Conservation (phyloP, 1,140 invertebrate species). For the fruit fly (Drosophila melanogaster) region Release_6_plus_ISO1_MT NC_004354.4:19402001-19402500, state of each 20-base stretch:
- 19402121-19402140: slow-evolving; percentile 15
- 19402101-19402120: too few relatives aligned
- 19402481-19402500: background rate
- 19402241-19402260: background rate
- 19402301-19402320: background rate
- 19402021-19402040: slow-evolving; percentile 25
- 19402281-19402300: background rate
- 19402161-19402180: slow-evolving; percentile 66
- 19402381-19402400: too few relatives aligned
- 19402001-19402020: slow-evolving; percentile 14
- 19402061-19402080: slow-evolving; percentile 2
- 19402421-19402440: background rate
- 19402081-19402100: slow-evolving; percentile 18
- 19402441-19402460: slow-evolving; percentile 3
- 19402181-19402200: slow-evolving; percentile 57
- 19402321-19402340: background rate
- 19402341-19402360: background rate
- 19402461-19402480: background rate
- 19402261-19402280: background rate
- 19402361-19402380: background rate
- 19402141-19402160: slow-evolving; percentile 30
- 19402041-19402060: slow-evolving; percentile 25
- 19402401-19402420: background rate
- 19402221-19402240: slow-evolving; percentile 3
- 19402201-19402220: slow-evolving; percentile 42